A percentile compares a stretch with the other conserved stretches of the same genome.
Evolutionary conservation across 2,888 invertebrate genomes (phyloP).

Genomic region (Caenorhabditis zanzibari): DNA sequence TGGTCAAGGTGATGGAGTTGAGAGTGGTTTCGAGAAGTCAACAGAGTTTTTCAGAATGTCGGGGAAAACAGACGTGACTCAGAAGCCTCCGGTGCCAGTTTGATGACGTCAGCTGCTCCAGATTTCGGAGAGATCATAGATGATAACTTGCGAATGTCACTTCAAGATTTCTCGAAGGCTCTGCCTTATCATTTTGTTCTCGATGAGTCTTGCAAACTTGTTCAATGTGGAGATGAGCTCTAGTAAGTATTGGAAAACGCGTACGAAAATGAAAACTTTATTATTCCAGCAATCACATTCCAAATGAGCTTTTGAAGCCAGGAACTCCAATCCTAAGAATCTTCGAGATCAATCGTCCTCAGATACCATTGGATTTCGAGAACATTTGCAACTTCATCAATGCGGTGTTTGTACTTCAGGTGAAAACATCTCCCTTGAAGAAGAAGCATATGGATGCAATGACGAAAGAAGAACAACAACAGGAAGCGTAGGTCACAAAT

Average conservation of each 20-base stretch:
- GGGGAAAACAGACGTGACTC: conserved; percentile 49
- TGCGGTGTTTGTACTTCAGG: conserved; percentile 82
- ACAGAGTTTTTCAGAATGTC: conserved; percentile 42
- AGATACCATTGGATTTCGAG: conserved; percentile 82
- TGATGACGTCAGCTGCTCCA: conserved; percentile 26
- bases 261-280: no score
- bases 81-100: conserved; percentile 27
- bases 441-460: conserved; percentile 55
- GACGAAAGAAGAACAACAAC: conserved; percentile 34
- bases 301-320: conserved; percentile 74
- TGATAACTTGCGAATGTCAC: conserved; percentile 52
- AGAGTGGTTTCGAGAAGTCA: not conserved
- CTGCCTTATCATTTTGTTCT: conserved; percentile 81
- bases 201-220: conserved; percentile 80
- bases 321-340: conserved; percentile 80
- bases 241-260: conserved; percentile 66
- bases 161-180: conserved; percentile 70
- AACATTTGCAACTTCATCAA: conserved; percentile 83
- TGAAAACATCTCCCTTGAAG: conserved; percentile 71
- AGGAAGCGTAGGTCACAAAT: conserved; percentile 32
- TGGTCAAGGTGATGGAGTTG: conserved; percentile 47
- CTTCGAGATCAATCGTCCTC: conserved; percentile 80
- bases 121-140: conserved; percentile 49
- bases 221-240: conserved; percentile 80
- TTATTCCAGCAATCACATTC: conserved; percentile 78